Evolutionary conservation across 2,888 invertebrate species (phyloP), one percentile per base, ranked within the genome.

Genomic region (Acrobeloides nanus): DNA sequence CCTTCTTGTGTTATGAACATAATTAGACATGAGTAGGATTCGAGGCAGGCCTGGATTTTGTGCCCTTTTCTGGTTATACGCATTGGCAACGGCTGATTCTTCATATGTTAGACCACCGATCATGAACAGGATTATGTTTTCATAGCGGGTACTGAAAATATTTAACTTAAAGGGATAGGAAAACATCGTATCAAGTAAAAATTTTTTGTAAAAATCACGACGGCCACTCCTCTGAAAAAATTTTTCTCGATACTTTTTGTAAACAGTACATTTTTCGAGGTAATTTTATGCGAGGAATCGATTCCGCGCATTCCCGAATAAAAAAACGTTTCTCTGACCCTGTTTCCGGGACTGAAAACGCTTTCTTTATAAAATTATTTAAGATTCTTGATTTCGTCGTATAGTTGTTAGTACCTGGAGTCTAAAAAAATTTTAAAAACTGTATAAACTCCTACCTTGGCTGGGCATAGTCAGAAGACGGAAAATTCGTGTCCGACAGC

Each of bases 81-180:
- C 84, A 75, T 90, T 84, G 1, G 93, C 85, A 27, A 84, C 82
- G 18, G 86, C 76, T 0, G 90, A 84, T 77, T 97, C 97, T 75
- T 95, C 95, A 75, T 90, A 97, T 0, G 97, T 97, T 32, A 85
- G 82, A 12, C 97, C 97, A 2, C 97, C 97, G 47, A 97, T 82
- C 37, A 95, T 84, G 74, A 97, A 99, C 20, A 95, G 84, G 40
- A 99, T 84, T n/a, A 97, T 81, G 74, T 95, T 90, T 73, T 89
- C 86, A 0, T 87, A 85, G 54, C 88, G 83, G 53, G 38, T 64
- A 55, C 58, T 59, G 57, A 47, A 57, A 53, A 17, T 18, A 35
- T n/a, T 18, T 35, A 35, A 10, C 10, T 35, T 8, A 8, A 18
- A n/a, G 12, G 17, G 12, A n/a, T n/a, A n/a, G n/a, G n/a, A n/a